Conservation (phyloP, 2,888 invertebrate genomes). For the Parochlus steinenii region DNA sequence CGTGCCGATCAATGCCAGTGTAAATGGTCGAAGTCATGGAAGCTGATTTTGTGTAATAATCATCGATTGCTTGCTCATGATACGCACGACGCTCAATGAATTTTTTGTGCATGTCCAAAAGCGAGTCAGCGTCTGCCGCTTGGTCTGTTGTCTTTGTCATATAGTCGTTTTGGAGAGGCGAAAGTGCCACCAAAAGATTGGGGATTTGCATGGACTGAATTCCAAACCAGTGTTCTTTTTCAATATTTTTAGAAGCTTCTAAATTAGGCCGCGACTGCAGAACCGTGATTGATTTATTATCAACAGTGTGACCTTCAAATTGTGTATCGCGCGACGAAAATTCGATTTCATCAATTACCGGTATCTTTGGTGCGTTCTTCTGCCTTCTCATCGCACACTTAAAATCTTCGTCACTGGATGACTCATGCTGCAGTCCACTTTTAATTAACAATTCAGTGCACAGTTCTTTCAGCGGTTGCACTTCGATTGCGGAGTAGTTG, state of each 20-base stretch:
- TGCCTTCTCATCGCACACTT: background rate
- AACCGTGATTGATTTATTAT: constrained; percentile 18
- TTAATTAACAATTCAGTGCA: constrained; percentile 8
- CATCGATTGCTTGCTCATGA: constrained; percentile 29
- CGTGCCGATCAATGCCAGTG: too few species aligned
- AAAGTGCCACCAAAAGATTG: constrained; percentile 46
- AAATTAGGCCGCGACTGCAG: constrained; percentile 32
- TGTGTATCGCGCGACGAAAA: constrained; percentile 31
- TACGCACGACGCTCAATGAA: constrained; percentile 46
- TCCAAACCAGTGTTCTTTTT: constrained; percentile 34
- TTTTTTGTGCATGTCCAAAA: constrained; percentile 52
- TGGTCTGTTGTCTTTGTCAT: constrained; percentile 32
- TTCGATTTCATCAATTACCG: constrained; percentile 11
- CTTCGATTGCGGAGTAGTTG: background rate
- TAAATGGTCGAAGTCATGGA: too few species aligned
- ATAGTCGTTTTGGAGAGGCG: constrained; percentile 50
- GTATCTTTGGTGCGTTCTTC: constrained; percentile 10
- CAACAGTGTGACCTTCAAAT: constrained; percentile 32
- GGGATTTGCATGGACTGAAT: constrained; percentile 43
- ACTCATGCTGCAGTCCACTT: background rate
- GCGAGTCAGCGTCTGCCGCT: constrained; percentile 36
- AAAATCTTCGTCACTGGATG: background rate
- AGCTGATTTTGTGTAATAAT: constrained; percentile 8
- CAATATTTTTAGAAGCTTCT: constrained; percentile 17
- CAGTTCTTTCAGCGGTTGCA: constrained; percentile 8